These are phyloP conservation scores for Elaphurus davidianus DNA, from an alignment of 2,113 vertebrate species.

Conservation along the genomic window DNA sequence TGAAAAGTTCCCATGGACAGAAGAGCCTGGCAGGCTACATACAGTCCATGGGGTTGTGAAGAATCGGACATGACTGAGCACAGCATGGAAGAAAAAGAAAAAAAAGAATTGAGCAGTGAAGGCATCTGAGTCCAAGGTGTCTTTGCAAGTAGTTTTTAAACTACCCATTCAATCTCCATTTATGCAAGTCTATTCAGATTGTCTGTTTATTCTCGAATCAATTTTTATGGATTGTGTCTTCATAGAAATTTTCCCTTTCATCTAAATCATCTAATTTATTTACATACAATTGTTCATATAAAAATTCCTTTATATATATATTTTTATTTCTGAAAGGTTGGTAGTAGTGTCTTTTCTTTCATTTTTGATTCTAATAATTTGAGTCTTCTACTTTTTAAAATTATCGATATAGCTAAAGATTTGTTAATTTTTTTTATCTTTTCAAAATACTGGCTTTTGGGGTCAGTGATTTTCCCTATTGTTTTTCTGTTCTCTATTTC, in stretches of 20 bases:
- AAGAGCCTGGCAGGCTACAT: background rate
- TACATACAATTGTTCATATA: background rate
- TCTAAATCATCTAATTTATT: background rate
- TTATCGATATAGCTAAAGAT: background rate
- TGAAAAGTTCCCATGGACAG: background rate
- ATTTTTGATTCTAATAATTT: background rate
- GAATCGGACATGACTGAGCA: background rate
- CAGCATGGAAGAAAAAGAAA: background rate
- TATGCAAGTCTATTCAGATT: background rate
- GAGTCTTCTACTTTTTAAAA: background rate
- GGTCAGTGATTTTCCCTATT: background rate
- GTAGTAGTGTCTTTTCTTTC: background rate
- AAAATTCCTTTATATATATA: background rate
- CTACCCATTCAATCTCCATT: background rate
- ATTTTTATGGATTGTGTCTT: background rate
- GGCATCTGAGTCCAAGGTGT: background rate
- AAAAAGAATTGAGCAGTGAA: background rate
- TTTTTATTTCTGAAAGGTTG: background rate
- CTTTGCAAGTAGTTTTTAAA: background rate
- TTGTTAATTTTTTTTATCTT: background rate
- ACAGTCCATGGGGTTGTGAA: background rate
- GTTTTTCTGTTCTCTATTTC: background rate
- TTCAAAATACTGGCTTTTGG: background rate
- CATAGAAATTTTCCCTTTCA: background rate
- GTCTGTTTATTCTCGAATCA: background rate